These are phyloP conservation scores for Ochotona princeps DNA, from an alignment of 2,113 vertebrate genomes.

Conservation along the genomic window DNA sequence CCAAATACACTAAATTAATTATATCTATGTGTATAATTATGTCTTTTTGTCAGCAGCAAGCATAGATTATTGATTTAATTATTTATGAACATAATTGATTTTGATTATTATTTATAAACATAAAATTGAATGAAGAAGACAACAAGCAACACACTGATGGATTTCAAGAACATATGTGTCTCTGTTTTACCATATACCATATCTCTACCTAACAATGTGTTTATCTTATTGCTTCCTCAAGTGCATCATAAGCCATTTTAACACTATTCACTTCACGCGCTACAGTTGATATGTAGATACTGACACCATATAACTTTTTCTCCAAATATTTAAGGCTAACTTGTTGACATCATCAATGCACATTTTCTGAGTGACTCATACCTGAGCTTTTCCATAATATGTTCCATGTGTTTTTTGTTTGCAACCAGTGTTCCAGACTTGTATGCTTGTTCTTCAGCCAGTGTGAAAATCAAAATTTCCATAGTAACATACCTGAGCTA, in stretches of 20 bases:
- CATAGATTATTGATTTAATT: neutral
- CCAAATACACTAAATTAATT: neutral
- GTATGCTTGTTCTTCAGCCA: neutral
- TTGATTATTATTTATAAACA: neutral
- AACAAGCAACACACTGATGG: neutral
- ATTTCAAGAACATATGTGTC: neutral
- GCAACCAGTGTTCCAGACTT: neutral
- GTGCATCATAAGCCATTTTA: neutral
- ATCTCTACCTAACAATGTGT: neutral
- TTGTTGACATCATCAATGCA: neutral
- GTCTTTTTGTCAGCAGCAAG: slow-evolving; percentile 11
- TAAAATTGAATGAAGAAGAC: slow-evolving; percentile 34
- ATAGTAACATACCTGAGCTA: neutral
- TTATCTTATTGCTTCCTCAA: neutral
- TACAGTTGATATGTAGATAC: neutral
- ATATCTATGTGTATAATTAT: neutral
- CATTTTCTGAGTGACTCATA: neutral
- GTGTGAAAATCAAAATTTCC: neutral
- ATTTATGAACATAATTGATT: neutral
- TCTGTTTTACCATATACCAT: neutral
- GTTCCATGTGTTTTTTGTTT: neutral
- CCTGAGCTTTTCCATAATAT: neutral
- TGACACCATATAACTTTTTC: neutral
- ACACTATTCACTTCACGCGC: neutral
- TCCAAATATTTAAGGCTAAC: neutral